Conservation (phyloP, 2,888 invertebrate genomes). For the Catocala nupta region DNA sequence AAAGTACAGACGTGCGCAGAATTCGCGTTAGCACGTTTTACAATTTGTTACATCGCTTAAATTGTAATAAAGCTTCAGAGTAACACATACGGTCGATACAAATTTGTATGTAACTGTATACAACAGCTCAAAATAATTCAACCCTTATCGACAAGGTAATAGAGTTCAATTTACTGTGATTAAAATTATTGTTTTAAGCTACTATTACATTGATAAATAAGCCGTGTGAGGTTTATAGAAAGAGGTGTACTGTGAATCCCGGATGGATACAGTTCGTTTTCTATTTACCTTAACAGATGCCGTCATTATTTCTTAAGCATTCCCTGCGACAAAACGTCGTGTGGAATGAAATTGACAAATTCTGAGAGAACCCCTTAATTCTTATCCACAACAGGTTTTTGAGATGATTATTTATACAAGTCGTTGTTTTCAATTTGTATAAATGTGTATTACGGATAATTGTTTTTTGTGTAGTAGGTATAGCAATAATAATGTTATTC, state of each 20-base stretch:
- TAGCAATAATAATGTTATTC: too few species aligned
- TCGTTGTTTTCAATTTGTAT: slow-evolving; percentile 21
- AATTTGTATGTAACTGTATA: slow-evolving; percentile 52
- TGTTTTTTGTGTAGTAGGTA: too few species aligned
- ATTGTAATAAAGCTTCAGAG: slow-evolving; percentile 83
- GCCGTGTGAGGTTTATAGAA: slow-evolving; percentile 76
- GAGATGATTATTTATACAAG: slow-evolving; percentile 44
- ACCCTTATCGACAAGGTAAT: slow-evolving; percentile 29
- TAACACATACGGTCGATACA: slow-evolving; percentile 70
- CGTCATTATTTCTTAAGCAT: slow-evolving; percentile 78
- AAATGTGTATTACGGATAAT: too few species aligned
- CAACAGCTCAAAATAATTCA: slow-evolving; percentile 29
- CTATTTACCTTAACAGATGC: slow-evolving; percentile 82
- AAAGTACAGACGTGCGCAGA: slow-evolving; percentile 79
- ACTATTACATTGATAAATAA: slow-evolving; percentile 45
- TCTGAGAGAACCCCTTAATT: slow-evolving; percentile 45
- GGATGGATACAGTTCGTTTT: slow-evolving; percentile 81
- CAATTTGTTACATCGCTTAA: slow-evolving; percentile 85
- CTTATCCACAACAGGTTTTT: slow-evolving; percentile 24
- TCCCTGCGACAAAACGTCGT: slow-evolving; percentile 58
- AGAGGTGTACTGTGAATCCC: slow-evolving; percentile 80
- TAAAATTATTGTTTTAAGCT: slow-evolving; percentile 37
- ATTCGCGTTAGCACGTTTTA: slow-evolving; percentile 80
- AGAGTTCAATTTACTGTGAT: slow-evolving; percentile 26
- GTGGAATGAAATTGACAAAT: slow-evolving; percentile 61